phyloP scores from a whole-genome alignment of 1,140 invertebrate species.

The Aphelenchoides fujianensis region DNA sequence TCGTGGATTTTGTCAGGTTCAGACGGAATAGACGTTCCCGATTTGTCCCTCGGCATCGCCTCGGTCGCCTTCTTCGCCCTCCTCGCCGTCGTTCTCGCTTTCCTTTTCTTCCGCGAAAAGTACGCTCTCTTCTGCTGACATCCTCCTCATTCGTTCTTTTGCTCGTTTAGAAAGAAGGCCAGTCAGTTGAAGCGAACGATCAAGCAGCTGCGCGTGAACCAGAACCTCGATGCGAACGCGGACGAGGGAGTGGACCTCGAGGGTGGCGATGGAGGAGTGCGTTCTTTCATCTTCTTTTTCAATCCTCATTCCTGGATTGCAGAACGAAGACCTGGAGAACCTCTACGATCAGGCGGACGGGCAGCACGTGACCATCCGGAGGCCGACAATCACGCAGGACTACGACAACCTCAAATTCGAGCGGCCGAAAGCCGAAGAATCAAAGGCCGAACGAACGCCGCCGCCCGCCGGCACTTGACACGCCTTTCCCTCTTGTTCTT shows the following conservation, averaged over 20 bases:
- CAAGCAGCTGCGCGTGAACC: neutral
- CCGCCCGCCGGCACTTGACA: neutral
- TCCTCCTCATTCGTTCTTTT: neutral
- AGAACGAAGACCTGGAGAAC: neutral
- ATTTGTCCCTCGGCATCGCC: neutral
- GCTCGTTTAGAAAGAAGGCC: constrained; percentile 1
- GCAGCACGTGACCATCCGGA: neutral
- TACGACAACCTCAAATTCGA: constrained; percentile 7
- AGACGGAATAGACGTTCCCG: neutral
- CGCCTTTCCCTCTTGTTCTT: neutral
- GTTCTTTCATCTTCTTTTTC: no score
- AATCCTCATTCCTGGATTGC: neutral
- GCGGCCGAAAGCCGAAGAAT: neutral
- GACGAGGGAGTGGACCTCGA: neutral
- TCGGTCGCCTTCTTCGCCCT: neutral
- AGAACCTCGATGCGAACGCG: neutral
- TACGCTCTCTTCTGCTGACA: neutral
- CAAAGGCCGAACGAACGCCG: neutral
- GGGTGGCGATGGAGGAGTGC: neutral
- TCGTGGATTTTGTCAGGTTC: neutral
- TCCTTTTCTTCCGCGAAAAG: constrained; percentile 7
- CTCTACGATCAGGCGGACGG: constrained; percentile 18
- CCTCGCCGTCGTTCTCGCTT: neutral
- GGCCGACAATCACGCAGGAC: constrained; percentile 4
- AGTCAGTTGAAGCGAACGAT: neutral